Evolutionary conservation across 2,113 vertebrate species (phyloP), one percentile per base, ranked within the genome.

Genomic region (Nothocercus nigrocapillus): DNA sequence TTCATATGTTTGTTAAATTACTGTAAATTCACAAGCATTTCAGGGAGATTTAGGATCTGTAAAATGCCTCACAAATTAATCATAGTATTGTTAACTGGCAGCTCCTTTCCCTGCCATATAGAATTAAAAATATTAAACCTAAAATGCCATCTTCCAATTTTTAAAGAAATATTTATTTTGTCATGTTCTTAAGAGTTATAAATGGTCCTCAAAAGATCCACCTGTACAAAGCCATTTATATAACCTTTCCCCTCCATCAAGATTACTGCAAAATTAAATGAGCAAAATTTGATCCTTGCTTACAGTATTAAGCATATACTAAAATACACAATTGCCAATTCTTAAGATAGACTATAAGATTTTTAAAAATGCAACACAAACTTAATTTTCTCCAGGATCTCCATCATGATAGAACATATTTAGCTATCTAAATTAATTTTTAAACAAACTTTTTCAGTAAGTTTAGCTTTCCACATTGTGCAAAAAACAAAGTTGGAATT

Each of bases 91-190:
- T 64, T 94, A 95, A 96, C 64, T 95, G 93, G 94, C 91, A 94
- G 91, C 72, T 94, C 82, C 61, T 83, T 91, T 97, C 75, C 79
- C 85, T 78, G 75, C 96, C 16, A 85, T 82, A 77, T 34, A 90
- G 82, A 83, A 88, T 94, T 97, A 95, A 94, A 95, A 97, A 95
- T 94, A 93, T 78, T 75, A 82, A 85, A 82, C 84, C 54, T 36
- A 30, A 73, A 79, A 64, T 70, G 58, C 13, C 56, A 51, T 66
- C 92, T 83, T 56, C 25, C n/a, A 88, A 5, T 51, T 91, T 86
- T 89, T 75, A 74, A 91, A 49, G 86, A 89, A 94, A 32, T 30
- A 49, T 5, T 73, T 91, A 24, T 91, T 92, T 87, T 82, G 44
- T 54, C 36, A 56, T 58, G 73, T 72, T 88, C 93, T 56, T 15